A percentile compares a stretch with the other conserved stretches of the same genome.
Conservation (phyloP, 2,113 vertebrate genomes). For the Narcine bancroftii region DNA sequence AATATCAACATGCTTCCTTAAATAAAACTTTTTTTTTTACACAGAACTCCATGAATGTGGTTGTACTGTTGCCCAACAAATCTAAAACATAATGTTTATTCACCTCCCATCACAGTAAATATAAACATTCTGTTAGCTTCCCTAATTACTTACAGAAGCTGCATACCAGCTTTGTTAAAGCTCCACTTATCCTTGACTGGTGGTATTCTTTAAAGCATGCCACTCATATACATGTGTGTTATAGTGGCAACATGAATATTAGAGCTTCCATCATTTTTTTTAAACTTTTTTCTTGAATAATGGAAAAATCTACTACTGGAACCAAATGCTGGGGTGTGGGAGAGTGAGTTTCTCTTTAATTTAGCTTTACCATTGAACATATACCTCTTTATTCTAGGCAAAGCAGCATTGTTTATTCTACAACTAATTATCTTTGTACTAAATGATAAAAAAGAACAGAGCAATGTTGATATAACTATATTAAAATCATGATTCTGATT, state of each 20-base stretch:
- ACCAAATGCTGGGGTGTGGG: not conserved
- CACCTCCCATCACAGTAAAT: no score
- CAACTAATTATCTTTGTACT: not conserved
- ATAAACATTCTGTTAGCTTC: no score
- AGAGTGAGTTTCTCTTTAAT: not conserved
- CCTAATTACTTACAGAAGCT: no score
- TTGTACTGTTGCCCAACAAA: no score
- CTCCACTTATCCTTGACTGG: not conserved
- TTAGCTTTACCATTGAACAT: not conserved
- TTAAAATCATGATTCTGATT: not conserved
- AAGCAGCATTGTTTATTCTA: not conserved
- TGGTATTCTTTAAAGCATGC: not conserved
- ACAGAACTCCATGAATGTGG: no score
- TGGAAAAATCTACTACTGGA: not conserved
- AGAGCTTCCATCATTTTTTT: not conserved
- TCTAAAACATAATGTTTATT: no score
- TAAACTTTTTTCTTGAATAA: no score
- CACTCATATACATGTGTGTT: not conserved
- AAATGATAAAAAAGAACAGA: not conserved
- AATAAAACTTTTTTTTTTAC: no score
- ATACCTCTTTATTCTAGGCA: not conserved
- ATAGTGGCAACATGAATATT: not conserved
- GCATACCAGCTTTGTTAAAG: not conserved
- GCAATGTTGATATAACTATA: not conserved
- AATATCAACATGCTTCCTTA: no score